phyloP scores from a whole-genome alignment of 1,140 invertebrate genomes.

The Drosophila yakuba region DNA sequence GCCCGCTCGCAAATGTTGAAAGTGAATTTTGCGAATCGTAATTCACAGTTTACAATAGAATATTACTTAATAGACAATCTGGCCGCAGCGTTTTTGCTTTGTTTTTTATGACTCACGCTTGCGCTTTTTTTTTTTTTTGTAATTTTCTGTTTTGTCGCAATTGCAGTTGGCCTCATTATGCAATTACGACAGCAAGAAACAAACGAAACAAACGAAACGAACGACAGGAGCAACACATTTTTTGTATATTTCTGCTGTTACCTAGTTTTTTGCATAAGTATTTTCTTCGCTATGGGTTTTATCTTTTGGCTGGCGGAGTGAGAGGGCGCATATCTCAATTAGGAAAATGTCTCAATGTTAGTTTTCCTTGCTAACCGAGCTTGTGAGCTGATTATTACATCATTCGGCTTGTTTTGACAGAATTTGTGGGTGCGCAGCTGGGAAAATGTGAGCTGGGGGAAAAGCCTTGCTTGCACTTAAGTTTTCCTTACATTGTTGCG shows the following conservation, averaged over 20 bases:
- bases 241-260: not conserved
- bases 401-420: constrained; percentile 48
- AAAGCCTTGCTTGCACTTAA: constrained; percentile 12
- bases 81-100: constrained; percentile 7
- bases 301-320: not conserved
- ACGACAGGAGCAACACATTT: constrained; percentile 17
- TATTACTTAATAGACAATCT: constrained; percentile 77
- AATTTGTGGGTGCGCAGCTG: constrained; percentile 18
- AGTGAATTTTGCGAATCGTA: constrained; percentile 75
- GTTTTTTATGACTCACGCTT: constrained; percentile 53
- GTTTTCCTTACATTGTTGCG: constrained; percentile 15
- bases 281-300: constrained; percentile 8
- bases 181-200: constrained; percentile 55
- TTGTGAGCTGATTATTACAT: constrained; percentile 57
- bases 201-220: constrained; percentile 22
- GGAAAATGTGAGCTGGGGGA: constrained; percentile 2
- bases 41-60: constrained; percentile 78
- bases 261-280: not conserved
- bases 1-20: constrained; percentile 72
- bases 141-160: constrained; percentile 28
- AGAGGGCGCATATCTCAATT: constrained; percentile 37
- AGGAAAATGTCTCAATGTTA: constrained; percentile 38
- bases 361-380: constrained; percentile 10
- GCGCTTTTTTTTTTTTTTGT: constrained; percentile 9
- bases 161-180: constrained; percentile 64